A percentile compares a stretch with the other conserved stretches of the same genome.
These are phyloP conservation scores for Mythimna pallens DNA, from an alignment of 2,888 invertebrate species.

Conservation along the genomic window DNA sequence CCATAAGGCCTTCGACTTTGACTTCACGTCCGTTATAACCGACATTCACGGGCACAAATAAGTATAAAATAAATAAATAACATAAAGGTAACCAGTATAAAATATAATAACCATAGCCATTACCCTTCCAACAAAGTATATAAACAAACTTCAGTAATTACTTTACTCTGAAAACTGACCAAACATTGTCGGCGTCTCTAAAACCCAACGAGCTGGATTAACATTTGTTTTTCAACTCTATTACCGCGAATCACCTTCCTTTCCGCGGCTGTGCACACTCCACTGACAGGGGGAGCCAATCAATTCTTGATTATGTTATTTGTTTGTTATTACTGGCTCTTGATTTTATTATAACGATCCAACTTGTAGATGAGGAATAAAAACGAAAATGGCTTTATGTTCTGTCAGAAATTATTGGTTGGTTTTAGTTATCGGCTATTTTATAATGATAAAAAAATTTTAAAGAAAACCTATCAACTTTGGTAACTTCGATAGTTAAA, in stretches of 20 bases:
- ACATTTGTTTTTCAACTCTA: conserved; percentile 52
- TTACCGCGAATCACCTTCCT: conserved; percentile 42
- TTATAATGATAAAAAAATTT: no score
- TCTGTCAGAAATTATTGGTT: background rate
- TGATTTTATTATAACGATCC: background rate
- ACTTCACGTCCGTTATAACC: no score
- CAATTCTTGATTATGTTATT: conserved; percentile 13
- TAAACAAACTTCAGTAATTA: conserved; percentile 20
- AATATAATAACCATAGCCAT: conserved; percentile 19
- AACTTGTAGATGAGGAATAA: background rate
- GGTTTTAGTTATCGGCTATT: no score
- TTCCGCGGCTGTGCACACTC: conserved; percentile 25
- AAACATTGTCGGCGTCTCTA: conserved; percentile 33
- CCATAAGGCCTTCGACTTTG: no score
- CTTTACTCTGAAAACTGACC: conserved; percentile 37
- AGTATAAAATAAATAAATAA: background rate
- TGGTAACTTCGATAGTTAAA: no score
- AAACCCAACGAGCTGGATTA: conserved; percentile 48
- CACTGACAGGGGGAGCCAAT: conserved; percentile 20
- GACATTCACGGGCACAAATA: no score
- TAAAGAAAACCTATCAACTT: no score
- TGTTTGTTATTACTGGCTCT: background rate
- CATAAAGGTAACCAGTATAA: background rate
- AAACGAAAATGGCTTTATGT: background rate
- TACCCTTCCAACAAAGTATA: conserved; percentile 21